Conservation (phyloP, 2,797 vertebrate genomes). For the Esox masquinongy region DNA sequence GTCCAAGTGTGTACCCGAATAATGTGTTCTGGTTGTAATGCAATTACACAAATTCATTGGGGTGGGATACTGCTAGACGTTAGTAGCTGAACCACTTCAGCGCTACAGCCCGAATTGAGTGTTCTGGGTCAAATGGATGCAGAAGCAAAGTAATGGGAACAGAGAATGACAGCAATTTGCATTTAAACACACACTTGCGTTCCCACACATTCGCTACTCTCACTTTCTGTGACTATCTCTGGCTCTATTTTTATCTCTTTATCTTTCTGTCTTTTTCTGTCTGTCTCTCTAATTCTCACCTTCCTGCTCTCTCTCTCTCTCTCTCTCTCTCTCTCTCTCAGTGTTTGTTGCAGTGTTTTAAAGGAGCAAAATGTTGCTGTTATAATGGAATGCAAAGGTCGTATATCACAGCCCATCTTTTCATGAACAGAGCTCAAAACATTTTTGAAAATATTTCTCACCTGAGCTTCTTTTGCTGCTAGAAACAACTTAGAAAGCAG, state of each 20-base stretch:
- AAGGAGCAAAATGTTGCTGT: slow-evolving; percentile 26
- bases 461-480: slow-evolving; percentile 26
- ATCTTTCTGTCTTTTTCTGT: background rate
- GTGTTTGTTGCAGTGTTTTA: slow-evolving; percentile 45
- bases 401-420: slow-evolving; percentile 45
- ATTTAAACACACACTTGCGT: slow-evolving; percentile 54
- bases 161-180: slow-evolving; percentile 49
- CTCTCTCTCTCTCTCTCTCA: background rate
- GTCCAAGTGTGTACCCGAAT: background rate
- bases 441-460: slow-evolving; percentile 56
- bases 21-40: slow-evolving; percentile 17
- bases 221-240: background rate
- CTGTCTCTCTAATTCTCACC: background rate
- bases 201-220: background rate
- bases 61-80: slow-evolving; percentile 14
- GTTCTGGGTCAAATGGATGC: slow-evolving; percentile 39
- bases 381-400: slow-evolving; percentile 48
- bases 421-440: slow-evolving; percentile 42
- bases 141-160: slow-evolving; percentile 40
- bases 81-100: slow-evolving; percentile 36
- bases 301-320: background rate
- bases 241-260: background rate
- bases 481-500: slow-evolving; percentile 51
- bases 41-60: slow-evolving; percentile 50
- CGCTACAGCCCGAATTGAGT: slow-evolving; percentile 28